Percentiles rank a stretch among this genome's conserved stretches.
Conservation (phyloP, 2,888 invertebrate genomes). For the Ametastegia equiseti region DNA sequence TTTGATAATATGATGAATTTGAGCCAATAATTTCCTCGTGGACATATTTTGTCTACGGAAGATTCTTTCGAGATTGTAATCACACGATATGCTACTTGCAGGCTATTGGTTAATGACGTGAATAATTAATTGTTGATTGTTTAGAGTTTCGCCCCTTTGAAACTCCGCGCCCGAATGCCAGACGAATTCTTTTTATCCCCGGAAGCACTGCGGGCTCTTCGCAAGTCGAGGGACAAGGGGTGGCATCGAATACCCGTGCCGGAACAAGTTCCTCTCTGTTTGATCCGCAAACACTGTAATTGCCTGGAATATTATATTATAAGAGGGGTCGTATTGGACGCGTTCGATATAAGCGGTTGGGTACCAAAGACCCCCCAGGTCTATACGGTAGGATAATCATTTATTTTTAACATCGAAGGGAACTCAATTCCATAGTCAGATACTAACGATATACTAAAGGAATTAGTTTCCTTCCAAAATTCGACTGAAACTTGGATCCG, state of each 20-base stretch:
- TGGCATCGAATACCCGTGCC: slow-evolving; percentile 59
- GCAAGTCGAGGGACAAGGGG: not conserved
- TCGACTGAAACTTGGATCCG: not conserved
- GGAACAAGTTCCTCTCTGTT: slow-evolving; percentile 60
- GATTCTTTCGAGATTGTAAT: not conserved
- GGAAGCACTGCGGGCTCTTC: not conserved
- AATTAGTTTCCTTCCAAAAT: slow-evolving; percentile 13
- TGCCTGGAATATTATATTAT: slow-evolving; percentile 75
- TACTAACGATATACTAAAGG: not conserved
- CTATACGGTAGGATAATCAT: slow-evolving; percentile 34
- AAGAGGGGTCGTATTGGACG: slow-evolving; percentile 57
- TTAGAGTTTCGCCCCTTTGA: not conserved
- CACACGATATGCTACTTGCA: not conserved
- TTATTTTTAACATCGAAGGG: slow-evolving; percentile 36
- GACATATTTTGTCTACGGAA: not conserved
- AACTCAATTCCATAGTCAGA: slow-evolving; percentile 10
- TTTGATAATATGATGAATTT: not conserved
- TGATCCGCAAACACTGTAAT: slow-evolving; percentile 76
- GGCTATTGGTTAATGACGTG: not conserved
- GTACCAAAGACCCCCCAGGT: slow-evolving; percentile 23
- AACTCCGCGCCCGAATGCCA: slow-evolving; percentile 14
- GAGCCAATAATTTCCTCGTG: not conserved
- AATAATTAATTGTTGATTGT: slow-evolving; percentile 16
- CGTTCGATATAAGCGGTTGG: not conserved
- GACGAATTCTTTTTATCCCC: slow-evolving; percentile 33